Evolutionary conservation across 1,140 invertebrate genomes (phyloP).

Genomic region (Penaeus chinensis): DNA sequence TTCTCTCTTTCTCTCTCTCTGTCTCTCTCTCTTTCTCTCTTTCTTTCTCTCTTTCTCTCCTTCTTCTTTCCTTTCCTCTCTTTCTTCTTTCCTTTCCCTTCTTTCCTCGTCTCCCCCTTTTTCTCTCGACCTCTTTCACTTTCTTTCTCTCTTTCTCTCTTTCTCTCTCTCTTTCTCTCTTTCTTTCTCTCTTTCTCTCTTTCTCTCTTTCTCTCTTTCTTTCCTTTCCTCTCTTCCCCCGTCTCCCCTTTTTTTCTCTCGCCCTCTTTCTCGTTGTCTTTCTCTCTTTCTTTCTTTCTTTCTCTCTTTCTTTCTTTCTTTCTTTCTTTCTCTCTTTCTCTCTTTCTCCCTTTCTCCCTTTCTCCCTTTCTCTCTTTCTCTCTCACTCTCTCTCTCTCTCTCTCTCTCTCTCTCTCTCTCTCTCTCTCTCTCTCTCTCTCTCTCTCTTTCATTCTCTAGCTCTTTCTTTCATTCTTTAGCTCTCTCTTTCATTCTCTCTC

Average conservation of each 20-base stretch:
- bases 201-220: no score
- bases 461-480: no score
- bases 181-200: not conserved
- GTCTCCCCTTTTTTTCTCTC: slow-evolving; percentile 3
- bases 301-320: no score
- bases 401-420: no score
- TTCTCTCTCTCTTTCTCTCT: not conserved
- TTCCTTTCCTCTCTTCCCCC: not conserved
- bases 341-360: not conserved
- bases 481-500: not conserved
- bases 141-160: no score
- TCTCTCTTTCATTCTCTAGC: not conserved
- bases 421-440: not conserved
- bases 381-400: no score
- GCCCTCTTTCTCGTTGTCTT: not conserved
- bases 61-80: not conserved
- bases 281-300: no score
- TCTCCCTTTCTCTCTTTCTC: not conserved
- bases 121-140: no score
- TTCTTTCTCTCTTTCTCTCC: not conserved
- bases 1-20: not conserved
- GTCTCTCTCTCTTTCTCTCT: not conserved
- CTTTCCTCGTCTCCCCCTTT: not conserved
- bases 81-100: no score
- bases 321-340: no score